Evolutionary conservation across 1,140 invertebrate species (phyloP).

Genomic region (Drosophila truncata): DNA sequence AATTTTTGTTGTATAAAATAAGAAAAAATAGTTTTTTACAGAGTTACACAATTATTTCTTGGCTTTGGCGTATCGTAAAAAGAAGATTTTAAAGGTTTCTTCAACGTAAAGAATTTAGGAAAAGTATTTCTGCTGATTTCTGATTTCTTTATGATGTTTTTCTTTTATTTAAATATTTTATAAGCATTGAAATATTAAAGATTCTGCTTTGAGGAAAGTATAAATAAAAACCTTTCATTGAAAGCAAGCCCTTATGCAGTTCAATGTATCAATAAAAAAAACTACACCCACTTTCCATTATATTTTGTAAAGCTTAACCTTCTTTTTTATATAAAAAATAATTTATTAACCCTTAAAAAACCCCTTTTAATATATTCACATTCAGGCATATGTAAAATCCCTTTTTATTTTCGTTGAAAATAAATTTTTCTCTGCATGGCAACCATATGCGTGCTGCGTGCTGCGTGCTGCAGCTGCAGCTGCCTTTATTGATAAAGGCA

Average conservation of each 20-base stretch:
- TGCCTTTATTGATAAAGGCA: constrained; percentile 60
- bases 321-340: not conserved
- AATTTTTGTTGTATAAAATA: not conserved
- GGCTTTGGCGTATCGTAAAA: not conserved
- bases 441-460: constrained; percentile 19
- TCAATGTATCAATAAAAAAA: not conserved
- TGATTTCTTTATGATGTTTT: not conserved
- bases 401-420: not conserved
- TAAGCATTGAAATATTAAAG: not conserved
- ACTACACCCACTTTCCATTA: not conserved
- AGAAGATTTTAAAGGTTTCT: not conserved
- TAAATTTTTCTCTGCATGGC: not conserved
- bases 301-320: not conserved
- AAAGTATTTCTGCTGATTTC: not conserved
- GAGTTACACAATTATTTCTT: not conserved
- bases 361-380: not conserved
- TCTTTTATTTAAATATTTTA: not conserved
- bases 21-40: not conserved
- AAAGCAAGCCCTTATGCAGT: too few relatives aligned
- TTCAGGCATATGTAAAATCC: not conserved
- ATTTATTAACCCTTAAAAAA: not conserved
- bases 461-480: constrained; percentile 29
- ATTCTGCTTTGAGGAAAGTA: not conserved
- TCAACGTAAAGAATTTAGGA: not conserved
- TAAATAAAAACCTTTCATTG: not conserved